These are phyloP conservation scores for Odocoileus hemionus DNA, from an alignment of 2,113 vertebrate species.

Conservation along the genomic window DNA sequence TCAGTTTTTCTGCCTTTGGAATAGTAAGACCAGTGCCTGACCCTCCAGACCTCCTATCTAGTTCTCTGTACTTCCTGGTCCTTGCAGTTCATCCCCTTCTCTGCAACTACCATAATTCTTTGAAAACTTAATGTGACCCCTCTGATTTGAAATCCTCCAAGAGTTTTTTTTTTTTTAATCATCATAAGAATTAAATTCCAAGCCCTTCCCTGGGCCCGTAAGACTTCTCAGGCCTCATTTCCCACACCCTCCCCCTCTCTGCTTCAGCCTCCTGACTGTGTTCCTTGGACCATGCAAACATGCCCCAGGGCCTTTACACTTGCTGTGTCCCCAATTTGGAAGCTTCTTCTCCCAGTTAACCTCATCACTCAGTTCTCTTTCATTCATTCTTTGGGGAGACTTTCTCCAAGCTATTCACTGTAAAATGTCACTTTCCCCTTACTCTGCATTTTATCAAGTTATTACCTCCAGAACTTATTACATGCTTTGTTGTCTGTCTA, in stretches of 20 bases:
- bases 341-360: fast-evolving
- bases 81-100: background rate
- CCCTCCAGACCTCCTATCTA: too few relatives aligned
- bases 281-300: too few relatives aligned
- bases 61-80: too few relatives aligned
- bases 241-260: background rate
- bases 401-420: background rate
- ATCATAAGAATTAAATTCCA: background rate
- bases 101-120: background rate
- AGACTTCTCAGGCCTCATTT: background rate
- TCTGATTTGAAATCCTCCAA: background rate
- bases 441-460: background rate
- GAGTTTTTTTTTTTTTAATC: background rate
- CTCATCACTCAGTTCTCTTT: background rate
- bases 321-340: background rate
- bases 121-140: background rate
- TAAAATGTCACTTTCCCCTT: background rate
- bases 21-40: fast-evolving
- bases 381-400: background rate
- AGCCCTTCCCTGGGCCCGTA: background rate
- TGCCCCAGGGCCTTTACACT: background rate
- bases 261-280: background rate
- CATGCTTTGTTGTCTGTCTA: background rate
- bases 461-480: background rate
- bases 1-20: background rate